Evolutionary conservation across 2,888 invertebrate species (phyloP), one percentile per base, ranked within the genome.

Genomic region (Ophion ventricosus): DNA sequence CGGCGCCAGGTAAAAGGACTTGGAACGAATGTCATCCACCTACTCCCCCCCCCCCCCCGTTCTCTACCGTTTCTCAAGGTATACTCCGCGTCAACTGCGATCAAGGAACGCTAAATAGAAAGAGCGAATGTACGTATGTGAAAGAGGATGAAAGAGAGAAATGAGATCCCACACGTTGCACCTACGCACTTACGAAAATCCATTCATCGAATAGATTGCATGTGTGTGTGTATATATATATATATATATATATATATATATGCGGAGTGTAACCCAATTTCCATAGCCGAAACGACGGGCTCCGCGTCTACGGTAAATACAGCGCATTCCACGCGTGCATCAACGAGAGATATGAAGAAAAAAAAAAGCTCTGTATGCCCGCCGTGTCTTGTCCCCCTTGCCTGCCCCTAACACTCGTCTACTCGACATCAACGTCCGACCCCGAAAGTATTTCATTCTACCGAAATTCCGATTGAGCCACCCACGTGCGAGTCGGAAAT

Each of bases 1-100:
- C 86, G 89, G 90, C 89, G 88, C 88, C 91, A 91, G 90, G 89
- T 90, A 90, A 87, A 40, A 90, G 89, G 89, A 91, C 90, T 89
- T 85, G 84, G 80, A 83, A 78, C 56, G 63, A 80, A 66, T 57
- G 56, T 66, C 56, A 66, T 80, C 54, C 57, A 25, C 59, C 63
- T 20, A n/a, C 25, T 23, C 57, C 56, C 23, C 26, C 20, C 63
- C 14, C 8, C 25, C 17, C 57, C 56, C 23, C 26, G 14, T 43
- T 40, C 61, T 43, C 17, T 20, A 2, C 26, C 25, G 5, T 40
- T 26, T n/a, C 20, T 29, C 14, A 56, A 40, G 25, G 23, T 26
- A 67, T 73, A 70, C 57, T 70, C 59, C 69, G 40, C 14, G 40
- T 59, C 11, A 4, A 70, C 29, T 1, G 57, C 70, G 81, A 72